phyloP scores from a whole-genome alignment of 2,797 vertebrate genomes.

The Avahi laniger region DNA sequence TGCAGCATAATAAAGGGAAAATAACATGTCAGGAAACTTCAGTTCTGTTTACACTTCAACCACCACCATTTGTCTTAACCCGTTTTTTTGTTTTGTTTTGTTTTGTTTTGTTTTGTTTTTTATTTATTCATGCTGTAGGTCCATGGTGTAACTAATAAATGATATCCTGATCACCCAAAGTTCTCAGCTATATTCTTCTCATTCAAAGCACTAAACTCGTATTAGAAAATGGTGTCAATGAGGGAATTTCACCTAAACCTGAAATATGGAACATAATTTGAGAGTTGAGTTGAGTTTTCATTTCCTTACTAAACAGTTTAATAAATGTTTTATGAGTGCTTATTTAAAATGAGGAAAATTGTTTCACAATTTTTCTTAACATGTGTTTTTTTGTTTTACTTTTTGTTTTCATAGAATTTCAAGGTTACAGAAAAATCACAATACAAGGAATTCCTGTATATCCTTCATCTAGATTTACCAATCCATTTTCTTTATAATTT shows the following conservation, averaged over 20 bases:
- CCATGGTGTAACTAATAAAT: not conserved
- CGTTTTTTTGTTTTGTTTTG: too few relatives aligned
- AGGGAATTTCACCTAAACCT: not conserved
- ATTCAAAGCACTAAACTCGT: not conserved
- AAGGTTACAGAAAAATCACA: not conserved
- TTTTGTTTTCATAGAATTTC: not conserved
- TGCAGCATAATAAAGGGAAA: not conserved
- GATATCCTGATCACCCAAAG: not conserved
- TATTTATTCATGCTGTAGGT: not conserved
- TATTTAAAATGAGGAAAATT: slow-evolving; percentile 3
- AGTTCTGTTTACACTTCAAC: not conserved
- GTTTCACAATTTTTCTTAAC: not conserved
- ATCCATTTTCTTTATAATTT: not conserved
- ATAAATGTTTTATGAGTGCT: not conserved
- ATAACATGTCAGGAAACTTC: not conserved
- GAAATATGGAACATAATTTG: not conserved
- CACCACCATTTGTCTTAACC: not conserved
- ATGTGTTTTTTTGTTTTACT: not conserved
- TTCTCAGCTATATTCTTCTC: not conserved
- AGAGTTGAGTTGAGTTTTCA: not conserved
- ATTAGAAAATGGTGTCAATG: not conserved
- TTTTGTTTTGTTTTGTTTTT: too few relatives aligned
- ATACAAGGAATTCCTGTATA: not conserved
- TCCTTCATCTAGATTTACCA: not conserved
- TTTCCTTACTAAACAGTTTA: not conserved